Evolutionary conservation across 2,797 vertebrate species (phyloP).

Genomic region (Mallotus villosus): DNA sequence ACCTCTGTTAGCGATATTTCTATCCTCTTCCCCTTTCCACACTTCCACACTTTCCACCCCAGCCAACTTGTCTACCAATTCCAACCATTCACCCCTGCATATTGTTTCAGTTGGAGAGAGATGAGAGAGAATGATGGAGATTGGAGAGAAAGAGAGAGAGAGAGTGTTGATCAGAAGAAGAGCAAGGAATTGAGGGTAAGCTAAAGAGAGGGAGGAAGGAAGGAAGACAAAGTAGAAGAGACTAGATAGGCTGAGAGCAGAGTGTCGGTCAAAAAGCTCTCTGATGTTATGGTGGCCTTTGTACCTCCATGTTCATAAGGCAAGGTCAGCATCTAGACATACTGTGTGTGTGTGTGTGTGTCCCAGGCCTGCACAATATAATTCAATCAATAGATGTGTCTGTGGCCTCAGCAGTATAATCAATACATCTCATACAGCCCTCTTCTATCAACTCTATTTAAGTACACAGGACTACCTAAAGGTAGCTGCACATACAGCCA

Average conservation of each 20-base stretch:
- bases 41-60: too few relatives aligned
- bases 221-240: too few relatives aligned
- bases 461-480: too few relatives aligned
- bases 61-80: not conserved
- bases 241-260: slow-evolving; percentile 9
- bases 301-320: not conserved
- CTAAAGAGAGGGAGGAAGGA: not conserved
- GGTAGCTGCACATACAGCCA: too few relatives aligned
- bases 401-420: not conserved
- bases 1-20: too few relatives aligned
- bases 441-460: too few relatives aligned
- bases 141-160: too few relatives aligned
- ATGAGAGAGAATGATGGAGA: too few relatives aligned
- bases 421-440: too few relatives aligned
- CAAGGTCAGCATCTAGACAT: not conserved
- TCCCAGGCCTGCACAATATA: not conserved
- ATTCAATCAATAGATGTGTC: not conserved
- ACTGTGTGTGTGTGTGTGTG: not conserved
- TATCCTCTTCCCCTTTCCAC: too few relatives aligned
- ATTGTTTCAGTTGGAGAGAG: slow-evolving; percentile 20
- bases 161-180: too few relatives aligned
- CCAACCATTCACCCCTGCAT: not conserved
- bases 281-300: not conserved
- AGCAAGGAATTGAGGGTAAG: too few relatives aligned
- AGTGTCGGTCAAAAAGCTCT: slow-evolving; percentile 8